Conservation (phyloP, 2,113 vertebrate species). For the Orycteropus afer region DNA sequence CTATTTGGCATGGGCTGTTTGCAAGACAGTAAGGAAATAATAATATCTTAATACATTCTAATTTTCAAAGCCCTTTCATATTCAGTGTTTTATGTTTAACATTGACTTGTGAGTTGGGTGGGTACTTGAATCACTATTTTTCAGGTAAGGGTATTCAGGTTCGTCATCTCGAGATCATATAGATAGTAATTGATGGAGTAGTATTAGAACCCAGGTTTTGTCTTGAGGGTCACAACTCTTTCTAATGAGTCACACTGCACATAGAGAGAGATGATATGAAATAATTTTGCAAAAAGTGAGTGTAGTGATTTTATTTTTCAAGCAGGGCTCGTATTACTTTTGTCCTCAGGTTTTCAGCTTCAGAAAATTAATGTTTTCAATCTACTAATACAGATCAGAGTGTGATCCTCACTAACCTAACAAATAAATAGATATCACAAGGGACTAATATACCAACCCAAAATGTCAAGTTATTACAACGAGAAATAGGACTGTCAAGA, state of each 20-base stretch:
- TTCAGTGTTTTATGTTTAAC: conserved; percentile 26
- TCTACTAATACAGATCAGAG: background rate
- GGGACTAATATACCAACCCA: background rate
- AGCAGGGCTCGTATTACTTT: background rate
- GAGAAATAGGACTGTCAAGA: background rate
- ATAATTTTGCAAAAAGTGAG: background rate
- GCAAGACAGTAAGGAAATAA: background rate
- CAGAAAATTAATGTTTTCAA: background rate
- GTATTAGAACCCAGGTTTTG: background rate
- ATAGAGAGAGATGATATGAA: background rate
- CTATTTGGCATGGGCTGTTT: background rate
- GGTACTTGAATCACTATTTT: background rate
- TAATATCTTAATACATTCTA: background rate
- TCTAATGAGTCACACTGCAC: background rate
- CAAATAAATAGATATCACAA: no score
- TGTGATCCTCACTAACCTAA: background rate
- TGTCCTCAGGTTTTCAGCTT: background rate
- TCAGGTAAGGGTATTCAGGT: background rate
- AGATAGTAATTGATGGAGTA: background rate
- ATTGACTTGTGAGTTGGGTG: background rate
- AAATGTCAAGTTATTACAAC: background rate
- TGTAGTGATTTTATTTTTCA: conserved; percentile 9
- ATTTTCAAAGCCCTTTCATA: conserved; percentile 25
- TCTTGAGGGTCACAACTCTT: background rate
- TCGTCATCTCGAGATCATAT: background rate